Percentiles rank a stretch among this genome's conserved stretches.
These are phyloP conservation scores for Rhabdomys pumilio DNA, from an alignment of 2,797 vertebrate genomes.

Conservation along the genomic window DNA sequence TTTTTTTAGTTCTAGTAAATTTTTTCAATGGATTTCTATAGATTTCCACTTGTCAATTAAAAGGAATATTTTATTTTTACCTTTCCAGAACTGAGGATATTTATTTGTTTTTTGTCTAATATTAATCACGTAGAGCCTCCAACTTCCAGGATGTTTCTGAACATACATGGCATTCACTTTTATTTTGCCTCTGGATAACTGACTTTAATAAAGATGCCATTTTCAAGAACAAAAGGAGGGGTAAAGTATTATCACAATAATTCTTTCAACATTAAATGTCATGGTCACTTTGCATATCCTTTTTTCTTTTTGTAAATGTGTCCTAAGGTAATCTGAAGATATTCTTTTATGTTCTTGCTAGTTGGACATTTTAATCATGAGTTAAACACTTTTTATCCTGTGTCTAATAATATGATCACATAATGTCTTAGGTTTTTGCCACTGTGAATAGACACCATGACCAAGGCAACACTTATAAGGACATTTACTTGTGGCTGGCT, in stretches of 20 bases:
- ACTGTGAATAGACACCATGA: background rate
- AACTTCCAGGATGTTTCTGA: background rate
- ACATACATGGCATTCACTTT: background rate
- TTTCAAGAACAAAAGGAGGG: background rate
- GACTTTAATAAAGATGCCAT: background rate
- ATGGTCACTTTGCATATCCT: background rate
- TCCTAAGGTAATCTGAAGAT: background rate
- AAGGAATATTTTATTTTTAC: conserved; percentile 8
- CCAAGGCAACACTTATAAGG: background rate
- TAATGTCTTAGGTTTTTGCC: background rate
- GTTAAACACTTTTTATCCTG: background rate
- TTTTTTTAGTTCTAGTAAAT: background rate
- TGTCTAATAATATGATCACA: background rate
- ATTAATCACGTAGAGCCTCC: background rate
- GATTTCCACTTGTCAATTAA: background rate
- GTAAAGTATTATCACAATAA: background rate
- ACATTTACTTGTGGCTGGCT: background rate
- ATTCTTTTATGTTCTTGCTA: background rate
- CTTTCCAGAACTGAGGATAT: background rate
- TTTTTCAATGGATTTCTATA: background rate
- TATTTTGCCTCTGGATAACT: background rate
- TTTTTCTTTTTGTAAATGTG: background rate
- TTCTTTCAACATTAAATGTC: background rate
- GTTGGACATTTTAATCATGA: background rate
- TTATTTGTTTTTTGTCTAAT: background rate